Evolutionary conservation across 2,888 invertebrate species (phyloP).

Genomic region (Hipparchia sbordonii): DNA sequence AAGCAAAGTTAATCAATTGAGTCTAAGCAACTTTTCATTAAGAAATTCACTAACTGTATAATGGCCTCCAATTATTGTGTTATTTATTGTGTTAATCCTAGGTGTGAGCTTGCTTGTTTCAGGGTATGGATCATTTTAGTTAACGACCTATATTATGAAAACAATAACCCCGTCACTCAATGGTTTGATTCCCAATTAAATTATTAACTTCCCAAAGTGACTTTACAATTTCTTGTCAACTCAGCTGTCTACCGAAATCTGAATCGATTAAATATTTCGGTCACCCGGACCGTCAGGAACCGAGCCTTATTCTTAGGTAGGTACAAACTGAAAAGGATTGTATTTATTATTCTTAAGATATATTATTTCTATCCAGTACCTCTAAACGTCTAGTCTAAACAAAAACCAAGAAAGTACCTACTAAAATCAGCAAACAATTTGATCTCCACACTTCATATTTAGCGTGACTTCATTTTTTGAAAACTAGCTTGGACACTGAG

Average conservation of each 20-base stretch:
- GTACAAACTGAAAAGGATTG: not conserved
- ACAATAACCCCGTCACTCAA: not conserved
- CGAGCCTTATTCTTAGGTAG: not conserved
- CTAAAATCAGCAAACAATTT: not conserved
- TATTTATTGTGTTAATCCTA: too few species aligned
- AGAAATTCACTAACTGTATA: too few species aligned
- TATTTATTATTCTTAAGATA: not conserved
- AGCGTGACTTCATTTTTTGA: not conserved
- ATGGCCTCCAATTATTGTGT: too few species aligned
- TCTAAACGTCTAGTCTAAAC: not conserved
- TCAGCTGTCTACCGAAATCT: slow-evolving; percentile 20
- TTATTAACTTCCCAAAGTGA: slow-evolving; percentile 23
- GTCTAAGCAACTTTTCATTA: too few species aligned
- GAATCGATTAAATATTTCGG: slow-evolving; percentile 18
- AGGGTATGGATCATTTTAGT: too few species aligned
- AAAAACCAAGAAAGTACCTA: not conserved
- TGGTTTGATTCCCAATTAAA: slow-evolving; percentile 8
- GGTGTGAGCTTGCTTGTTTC: too few species aligned
- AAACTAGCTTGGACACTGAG: not conserved
- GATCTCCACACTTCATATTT: slow-evolving; percentile 3
- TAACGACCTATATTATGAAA: not conserved
- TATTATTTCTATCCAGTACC: not conserved
- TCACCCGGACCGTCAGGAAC: not conserved
- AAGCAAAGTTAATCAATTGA: too few species aligned
- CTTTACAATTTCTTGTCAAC: slow-evolving; percentile 21